Percentiles rank a stretch among this genome's conserved stretches.
Evolutionary conservation across 2,888 invertebrate genomes (phyloP).

Genomic region (Cantharis lateralis): DNA sequence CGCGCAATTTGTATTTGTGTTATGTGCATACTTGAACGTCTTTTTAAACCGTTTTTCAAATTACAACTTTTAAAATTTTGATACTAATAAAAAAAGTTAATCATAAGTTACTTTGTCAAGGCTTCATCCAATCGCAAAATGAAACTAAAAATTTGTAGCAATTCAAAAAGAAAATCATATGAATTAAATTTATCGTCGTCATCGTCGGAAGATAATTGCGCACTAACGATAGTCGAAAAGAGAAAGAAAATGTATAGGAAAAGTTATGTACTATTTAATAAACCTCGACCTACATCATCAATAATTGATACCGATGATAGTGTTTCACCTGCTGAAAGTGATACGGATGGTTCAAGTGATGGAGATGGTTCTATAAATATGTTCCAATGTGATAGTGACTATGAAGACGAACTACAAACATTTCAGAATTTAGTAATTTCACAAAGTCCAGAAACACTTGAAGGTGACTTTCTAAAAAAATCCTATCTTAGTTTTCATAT

Average conservation of each 20-base stretch:
- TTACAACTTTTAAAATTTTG: neutral
- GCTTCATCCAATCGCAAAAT: neutral
- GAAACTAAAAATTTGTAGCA: neutral
- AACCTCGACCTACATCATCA: neutral
- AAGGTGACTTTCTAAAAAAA: neutral
- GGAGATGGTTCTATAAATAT: neutral
- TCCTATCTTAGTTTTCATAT: too few relatives aligned
- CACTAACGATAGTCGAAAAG: rapidly evolving
- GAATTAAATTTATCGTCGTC: neutral
- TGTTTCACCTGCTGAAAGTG: neutral
- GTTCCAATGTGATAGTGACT: neutral
- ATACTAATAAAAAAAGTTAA: neutral
- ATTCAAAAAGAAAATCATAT: neutral
- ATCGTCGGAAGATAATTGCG: neutral
- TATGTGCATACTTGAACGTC: neutral
- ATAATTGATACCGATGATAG: neutral
- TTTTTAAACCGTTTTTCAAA: neutral
- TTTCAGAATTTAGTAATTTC: neutral
- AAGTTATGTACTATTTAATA: neutral
- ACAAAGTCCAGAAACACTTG: neutral
- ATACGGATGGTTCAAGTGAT: neutral
- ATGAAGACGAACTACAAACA: neutral
- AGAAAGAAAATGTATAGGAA: neutral
- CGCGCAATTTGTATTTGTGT: neutral
- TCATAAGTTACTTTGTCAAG: too few relatives aligned